These are phyloP conservation scores for Fistularia tabacaria DNA, from an alignment of 2,797 vertebrate species.

Conservation along the genomic window DNA sequence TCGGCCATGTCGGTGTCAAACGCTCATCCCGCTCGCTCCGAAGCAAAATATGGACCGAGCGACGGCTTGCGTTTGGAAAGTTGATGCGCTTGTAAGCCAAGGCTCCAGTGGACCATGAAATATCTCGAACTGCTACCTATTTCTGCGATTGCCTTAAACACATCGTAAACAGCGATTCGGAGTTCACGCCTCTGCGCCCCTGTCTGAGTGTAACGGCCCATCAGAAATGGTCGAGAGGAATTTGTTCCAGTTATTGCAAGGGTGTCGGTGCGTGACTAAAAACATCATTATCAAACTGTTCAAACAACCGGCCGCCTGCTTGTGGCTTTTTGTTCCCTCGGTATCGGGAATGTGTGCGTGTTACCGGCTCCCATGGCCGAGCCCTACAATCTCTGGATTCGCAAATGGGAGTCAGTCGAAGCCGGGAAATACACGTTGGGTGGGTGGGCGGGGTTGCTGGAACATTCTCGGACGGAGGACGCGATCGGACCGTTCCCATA, in stretches of 20 bases:
- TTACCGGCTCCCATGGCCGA: not conserved
- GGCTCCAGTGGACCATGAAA: too few relatives aligned
- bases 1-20: too few relatives aligned
- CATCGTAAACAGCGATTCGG: conserved; percentile 2
- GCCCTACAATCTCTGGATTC: conserved; percentile 1
- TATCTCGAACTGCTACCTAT: not conserved
- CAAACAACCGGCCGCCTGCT: conserved; percentile 57
- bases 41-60: too few relatives aligned
- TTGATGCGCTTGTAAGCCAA: too few relatives aligned
- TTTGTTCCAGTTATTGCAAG: conserved; percentile 56
- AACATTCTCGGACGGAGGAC: too few relatives aligned
- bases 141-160: not conserved
- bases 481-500: not conserved
- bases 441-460: not conserved
- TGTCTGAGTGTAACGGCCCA: conserved; percentile 21
- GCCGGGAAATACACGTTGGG: not conserved
- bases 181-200: conserved; percentile 1
- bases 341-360: conserved; percentile 11
- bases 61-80: too few relatives aligned
- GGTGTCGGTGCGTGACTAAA: conserved; percentile 50
- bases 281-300: conserved; percentile 55
- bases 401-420: not conserved
- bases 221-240: conserved; percentile 58
- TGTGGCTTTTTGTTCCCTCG: conserved; percentile 28
- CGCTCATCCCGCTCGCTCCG: too few relatives aligned